Base-by-base conservation (phyloP, 2,888 invertebrate species). In the Muschampia plurimacula region DNA sequence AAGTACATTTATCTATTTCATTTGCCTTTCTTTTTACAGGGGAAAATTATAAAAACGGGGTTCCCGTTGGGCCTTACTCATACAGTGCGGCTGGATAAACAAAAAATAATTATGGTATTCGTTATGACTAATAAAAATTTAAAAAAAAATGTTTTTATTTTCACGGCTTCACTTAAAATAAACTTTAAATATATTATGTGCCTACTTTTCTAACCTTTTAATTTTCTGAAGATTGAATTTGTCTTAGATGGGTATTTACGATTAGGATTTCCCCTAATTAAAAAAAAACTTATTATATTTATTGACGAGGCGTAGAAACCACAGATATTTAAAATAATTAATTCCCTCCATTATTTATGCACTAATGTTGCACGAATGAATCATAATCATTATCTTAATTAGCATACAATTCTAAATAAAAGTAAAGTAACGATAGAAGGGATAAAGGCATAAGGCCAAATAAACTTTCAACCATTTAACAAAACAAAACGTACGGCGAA, bases 401-500 rank as follows among this genome's bases (percentile, higher is more conserved):
- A 10, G 7, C 46, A 46, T 46, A 39, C 6, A 6, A 39, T 39
- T 39, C 7, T 7, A 39, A 10, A 46, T 46, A 10, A 46, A 12
- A 13, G 13, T 46, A 46, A 46, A 3, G 3, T 9, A 9, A 46
- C 6, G 10, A 46, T 9, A 46, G 10, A 3, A 22, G 22, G 22
- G 22, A 1, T 22, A 22, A 22, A 22, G 22, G 22, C 22, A 22
- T 22, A 22, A 3, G 28, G 13, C 12, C 32, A 32, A 59, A 12
- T 59, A 32, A 13, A 32, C 9, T 41, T 62, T 36, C 10, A 62
- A 60, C 7, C 12, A n/a, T 5, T n/a, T 52, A 62, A 22, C 12
- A 69, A 52, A 60, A 57, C 13, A 32, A 39, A 13, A 41, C 55
- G 39, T 36, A 32, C 36, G 15, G n/a, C n/a, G 28, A 60, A 60